Percentiles rank a stretch among this genome's conserved stretches.
These are phyloP conservation scores for Ashinkailepas kermadecensis DNA, from an alignment of 2,888 invertebrate species.

Conservation along the genomic window DNA sequence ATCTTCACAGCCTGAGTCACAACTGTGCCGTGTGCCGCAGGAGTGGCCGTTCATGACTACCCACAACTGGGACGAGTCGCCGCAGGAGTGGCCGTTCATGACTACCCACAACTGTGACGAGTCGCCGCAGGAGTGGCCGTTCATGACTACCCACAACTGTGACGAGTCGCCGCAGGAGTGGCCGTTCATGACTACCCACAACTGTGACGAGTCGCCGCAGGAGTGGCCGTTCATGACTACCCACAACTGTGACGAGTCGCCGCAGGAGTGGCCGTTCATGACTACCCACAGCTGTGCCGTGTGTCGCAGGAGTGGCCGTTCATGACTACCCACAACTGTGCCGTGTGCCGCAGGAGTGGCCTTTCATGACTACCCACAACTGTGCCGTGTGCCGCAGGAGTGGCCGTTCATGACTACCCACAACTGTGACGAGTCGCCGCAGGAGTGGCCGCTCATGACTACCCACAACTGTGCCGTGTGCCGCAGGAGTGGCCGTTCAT, in stretches of 20 bases:
- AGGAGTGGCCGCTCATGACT: slow-evolving; percentile 94
- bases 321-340: slow-evolving; percentile 93
- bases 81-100: too few relatives aligned
- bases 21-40: slow-evolving; percentile 29
- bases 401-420: slow-evolving; percentile 99
- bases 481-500: slow-evolving; percentile 90
- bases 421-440: slow-evolving; percentile 93
- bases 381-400: slow-evolving; percentile 53
- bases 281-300: too few relatives aligned
- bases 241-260: slow-evolving; percentile 96
- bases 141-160: slow-evolving; percentile 98
- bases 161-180: slow-evolving; percentile 90
- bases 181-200: too few relatives aligned
- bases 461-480: too few relatives aligned
- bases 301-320: slow-evolving; percentile 78
- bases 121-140: slow-evolving; percentile 74
- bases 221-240: slow-evolving; percentile 99
- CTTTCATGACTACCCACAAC: slow-evolving; percentile 97
- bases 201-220: slow-evolving; percentile 29
- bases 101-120: too few relatives aligned
- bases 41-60: slow-evolving; percentile 99
- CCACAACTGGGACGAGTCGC: slow-evolving; percentile 96
- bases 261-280: too few relatives aligned
- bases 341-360: slow-evolving; percentile 62
- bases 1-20: too few relatives aligned